Conservation (phyloP, 2,113 vertebrate genomes). For the Neomonachus schauinslandi region DNA sequence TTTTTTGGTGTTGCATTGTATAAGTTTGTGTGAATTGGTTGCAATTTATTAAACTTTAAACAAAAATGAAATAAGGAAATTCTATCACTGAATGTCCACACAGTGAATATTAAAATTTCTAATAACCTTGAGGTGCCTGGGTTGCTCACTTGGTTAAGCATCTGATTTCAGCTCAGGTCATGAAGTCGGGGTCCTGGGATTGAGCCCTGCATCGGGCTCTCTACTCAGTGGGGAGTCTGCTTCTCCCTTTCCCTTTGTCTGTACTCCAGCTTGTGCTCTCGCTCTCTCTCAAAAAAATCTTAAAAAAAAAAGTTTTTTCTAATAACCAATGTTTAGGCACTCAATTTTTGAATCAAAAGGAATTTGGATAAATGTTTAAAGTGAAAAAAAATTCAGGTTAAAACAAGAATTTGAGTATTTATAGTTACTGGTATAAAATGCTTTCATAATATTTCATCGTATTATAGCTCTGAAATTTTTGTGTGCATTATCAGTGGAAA, state of each 20-base stretch:
- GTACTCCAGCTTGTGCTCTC: not conserved
- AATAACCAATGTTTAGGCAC: not conserved
- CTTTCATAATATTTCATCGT: not conserved
- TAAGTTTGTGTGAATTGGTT: not conserved
- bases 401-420: not conserved
- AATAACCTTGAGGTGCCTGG: not conserved
- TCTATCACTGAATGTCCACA: not conserved
- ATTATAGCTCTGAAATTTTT: not conserved
- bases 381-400: not conserved
- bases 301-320: not conserved
- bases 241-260: not conserved
- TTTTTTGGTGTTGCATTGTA: not conserved
- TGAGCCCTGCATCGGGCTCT: accelerated
- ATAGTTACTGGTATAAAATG: not conserved
- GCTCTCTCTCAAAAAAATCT: not conserved
- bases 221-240: not conserved
- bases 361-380: not conserved
- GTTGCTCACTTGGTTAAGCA: not conserved
- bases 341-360: not conserved
- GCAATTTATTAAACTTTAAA: not conserved
- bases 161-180: not conserved
- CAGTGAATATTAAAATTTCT: not conserved
- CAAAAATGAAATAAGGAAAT: not conserved
- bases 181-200: not conserved
- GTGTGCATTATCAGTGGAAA: not conserved